Base-by-base conservation (phyloP, 2,888 invertebrate genomes). In the Dicyrtoma fusca region DNA sequence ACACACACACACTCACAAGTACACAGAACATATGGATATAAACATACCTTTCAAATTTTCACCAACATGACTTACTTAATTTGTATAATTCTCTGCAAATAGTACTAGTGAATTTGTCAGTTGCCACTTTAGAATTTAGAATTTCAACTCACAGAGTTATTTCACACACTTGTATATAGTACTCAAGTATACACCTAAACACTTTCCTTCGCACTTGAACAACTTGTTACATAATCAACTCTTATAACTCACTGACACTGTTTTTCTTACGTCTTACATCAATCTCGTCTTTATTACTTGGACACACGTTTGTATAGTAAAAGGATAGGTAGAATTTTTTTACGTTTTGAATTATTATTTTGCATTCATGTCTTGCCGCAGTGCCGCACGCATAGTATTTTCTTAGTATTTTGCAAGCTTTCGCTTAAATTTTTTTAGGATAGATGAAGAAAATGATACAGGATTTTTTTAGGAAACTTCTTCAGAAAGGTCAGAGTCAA, bases 351-450 rank as follows among this genome's bases (percentile, higher is more conserved):
- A 14, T 14, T 10, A 14, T 21, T 57, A 34, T 10, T 57, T 26
- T 25, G 21, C 55, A 21, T 55, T 4, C 14, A 25, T 26, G 21
- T 25, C 25, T 57, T 57, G 23, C 57, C 25, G 14, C 57, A 57
- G 11, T 23, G 57, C 23, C 1, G 25, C 57, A 57, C 25, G 57
- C 57, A 57, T 25, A 25, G 21, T 57, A 26, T 14, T 25, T 14
- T 63, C 45, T 63, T 21, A 63, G 44, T 61, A 61, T 61, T 26
- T 34, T 61, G 61, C 42, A 34, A 61, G 61, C 61, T 61, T 61
- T 42, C n/a, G 44, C 44, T 44, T 63, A 45, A n/a, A 44, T 14
- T n/a, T n/a, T n/a, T n/a, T n/a, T 34, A 34, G 34, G 34, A 34
- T 34, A 34, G 8, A 3, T n/a, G n/a, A n/a, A n/a, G n/a, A 34